These are phyloP conservation scores for Sabatieria punctata DNA, from an alignment of 2,888 invertebrate genomes.

Conservation along the genomic window DNA sequence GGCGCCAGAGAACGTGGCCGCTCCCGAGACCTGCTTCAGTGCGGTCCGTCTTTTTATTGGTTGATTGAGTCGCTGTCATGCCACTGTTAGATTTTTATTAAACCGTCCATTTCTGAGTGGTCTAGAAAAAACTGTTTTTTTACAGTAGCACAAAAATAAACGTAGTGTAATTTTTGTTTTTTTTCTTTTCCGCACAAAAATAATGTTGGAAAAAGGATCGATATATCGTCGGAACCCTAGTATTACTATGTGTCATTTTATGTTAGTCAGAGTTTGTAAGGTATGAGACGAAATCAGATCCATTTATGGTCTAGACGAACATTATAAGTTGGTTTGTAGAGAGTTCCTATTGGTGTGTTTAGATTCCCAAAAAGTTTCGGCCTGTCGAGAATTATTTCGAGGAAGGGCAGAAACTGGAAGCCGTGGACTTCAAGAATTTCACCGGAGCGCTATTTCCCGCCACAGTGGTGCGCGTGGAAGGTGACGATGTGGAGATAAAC, in stretches of 20 bases:
- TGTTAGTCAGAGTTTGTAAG: background rate
- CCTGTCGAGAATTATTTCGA: constrained; percentile 66
- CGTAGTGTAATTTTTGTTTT: too few relatives aligned
- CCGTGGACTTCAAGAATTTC: constrained; percentile 79
- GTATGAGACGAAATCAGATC: background rate
- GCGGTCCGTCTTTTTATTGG: background rate
- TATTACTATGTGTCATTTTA: too few relatives aligned
- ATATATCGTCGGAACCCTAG: too few relatives aligned
- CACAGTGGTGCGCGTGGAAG: constrained; percentile 47
- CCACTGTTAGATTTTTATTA: too few relatives aligned
- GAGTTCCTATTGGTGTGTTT: too few relatives aligned
- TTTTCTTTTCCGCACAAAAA: too few relatives aligned
- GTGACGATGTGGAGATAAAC: constrained; percentile 6
- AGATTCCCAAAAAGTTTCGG: constrained; percentile 51
- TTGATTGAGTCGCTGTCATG: too few relatives aligned
- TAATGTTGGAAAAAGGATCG: background rate
- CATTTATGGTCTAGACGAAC: too few relatives aligned
- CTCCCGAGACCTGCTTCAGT: background rate
- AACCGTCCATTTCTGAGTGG: too few relatives aligned
- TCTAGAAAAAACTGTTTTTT: too few relatives aligned
- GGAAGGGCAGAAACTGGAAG: constrained; percentile 82
- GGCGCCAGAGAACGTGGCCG: background rate
- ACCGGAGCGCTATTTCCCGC: constrained; percentile 91
- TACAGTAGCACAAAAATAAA: too few relatives aligned
- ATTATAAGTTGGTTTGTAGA: too few relatives aligned